Evolutionary conservation across 2,797 vertebrate genomes (phyloP).

Genomic region (Mormyrops attenuatus): DNA sequence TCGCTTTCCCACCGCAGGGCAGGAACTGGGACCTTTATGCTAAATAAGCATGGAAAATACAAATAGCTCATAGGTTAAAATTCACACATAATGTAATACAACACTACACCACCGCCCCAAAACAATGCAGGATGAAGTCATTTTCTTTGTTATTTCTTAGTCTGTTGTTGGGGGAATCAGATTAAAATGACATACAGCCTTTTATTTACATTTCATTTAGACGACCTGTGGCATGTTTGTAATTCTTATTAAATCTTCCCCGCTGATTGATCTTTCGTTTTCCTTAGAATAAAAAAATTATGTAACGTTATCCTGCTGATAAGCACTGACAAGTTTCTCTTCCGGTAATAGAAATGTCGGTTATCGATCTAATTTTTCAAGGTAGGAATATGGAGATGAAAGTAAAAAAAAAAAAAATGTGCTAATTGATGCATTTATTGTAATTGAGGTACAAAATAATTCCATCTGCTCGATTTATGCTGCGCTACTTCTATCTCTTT

Average conservation of each 20-base stretch:
- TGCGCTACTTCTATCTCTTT: background rate
- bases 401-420: background rate
- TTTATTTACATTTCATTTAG: background rate
- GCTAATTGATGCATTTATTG: background rate
- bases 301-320: background rate
- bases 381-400: background rate
- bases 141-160: background rate
- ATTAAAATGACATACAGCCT: background rate
- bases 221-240: background rate
- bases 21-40: background rate
- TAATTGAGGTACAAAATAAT: background rate
- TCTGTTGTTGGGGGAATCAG: background rate
- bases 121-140: background rate
- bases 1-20: background rate
- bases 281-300: background rate
- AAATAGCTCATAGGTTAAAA: background rate
- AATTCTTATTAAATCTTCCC: background rate
- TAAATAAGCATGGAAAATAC: background rate
- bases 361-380: background rate
- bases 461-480: background rate
- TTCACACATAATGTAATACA: background rate
- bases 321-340: background rate
- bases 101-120: background rate
- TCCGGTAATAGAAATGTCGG: background rate
- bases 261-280: background rate